Percentiles rank a stretch among this genome's conserved stretches.
These are phyloP conservation scores for Enteromius anoplus DNA, from an alignment of 2,797 vertebrate species.

Conservation along the genomic window DNA sequence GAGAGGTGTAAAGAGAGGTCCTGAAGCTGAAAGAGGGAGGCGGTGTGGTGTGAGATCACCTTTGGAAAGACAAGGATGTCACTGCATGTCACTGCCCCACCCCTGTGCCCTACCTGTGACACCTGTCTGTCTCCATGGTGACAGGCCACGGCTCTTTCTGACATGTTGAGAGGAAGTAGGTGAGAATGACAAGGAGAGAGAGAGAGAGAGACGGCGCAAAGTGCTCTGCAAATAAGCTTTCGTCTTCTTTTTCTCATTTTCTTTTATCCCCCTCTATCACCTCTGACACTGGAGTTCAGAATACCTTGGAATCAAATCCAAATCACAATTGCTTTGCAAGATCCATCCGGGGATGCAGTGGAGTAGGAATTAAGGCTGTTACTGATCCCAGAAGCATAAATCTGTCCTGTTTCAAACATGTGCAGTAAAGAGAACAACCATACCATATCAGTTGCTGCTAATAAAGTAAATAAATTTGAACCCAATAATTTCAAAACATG, in stretches of 20 bases:
- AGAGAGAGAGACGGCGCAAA: not conserved
- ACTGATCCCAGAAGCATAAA: no score
- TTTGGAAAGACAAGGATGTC: slow-evolving; percentile 38
- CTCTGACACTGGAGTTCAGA: slow-evolving; percentile 13
- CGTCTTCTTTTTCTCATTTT: slow-evolving; percentile 37
- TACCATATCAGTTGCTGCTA: not conserved
- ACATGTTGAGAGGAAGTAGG: slow-evolving; percentile 49
- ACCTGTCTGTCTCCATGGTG: slow-evolving; percentile 82
- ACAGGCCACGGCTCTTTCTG: slow-evolving; percentile 72
- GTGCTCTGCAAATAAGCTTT: slow-evolving; percentile 32
- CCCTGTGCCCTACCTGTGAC: slow-evolving; percentile 74
- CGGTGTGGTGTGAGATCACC: slow-evolving; percentile 28
- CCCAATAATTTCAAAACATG: not conserved
- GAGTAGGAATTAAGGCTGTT: not conserved
- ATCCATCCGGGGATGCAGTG: not conserved
- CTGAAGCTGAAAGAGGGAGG: not conserved
- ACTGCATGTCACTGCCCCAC: slow-evolving; percentile 37
- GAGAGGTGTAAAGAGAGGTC: not conserved
- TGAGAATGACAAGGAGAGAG: slow-evolving; percentile 38
- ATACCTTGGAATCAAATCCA: slow-evolving; percentile 6
- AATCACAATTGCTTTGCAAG: slow-evolving; percentile 10
- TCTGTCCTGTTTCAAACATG: not conserved
- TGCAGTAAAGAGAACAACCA: not conserved
- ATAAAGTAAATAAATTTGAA: not conserved
- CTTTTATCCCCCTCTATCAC: slow-evolving; percentile 5